Conservation (phyloP, 2,888 invertebrate genomes). For the Platycheirus albimanus region DNA sequence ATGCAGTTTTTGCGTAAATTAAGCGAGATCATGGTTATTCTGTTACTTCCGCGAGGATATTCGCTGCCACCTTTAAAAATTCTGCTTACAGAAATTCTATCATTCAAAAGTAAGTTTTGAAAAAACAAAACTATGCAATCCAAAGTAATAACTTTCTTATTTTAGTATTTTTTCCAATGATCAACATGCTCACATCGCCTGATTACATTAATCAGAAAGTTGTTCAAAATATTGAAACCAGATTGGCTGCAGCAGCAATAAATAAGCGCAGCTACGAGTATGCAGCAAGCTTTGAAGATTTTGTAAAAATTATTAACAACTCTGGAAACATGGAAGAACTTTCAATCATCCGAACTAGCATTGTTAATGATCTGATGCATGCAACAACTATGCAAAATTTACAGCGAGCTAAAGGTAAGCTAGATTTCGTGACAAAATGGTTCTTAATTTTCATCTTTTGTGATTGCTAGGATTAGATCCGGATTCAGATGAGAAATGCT, state of each 20-base stretch:
- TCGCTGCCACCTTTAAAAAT: conserved; percentile 90
- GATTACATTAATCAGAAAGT: conserved; percentile 96
- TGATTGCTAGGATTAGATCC: conserved; percentile 79
- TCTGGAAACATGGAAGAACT: conserved; percentile 92
- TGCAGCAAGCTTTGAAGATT: conserved; percentile 95
- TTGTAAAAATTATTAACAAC: conserved; percentile 91
- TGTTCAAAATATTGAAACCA: conserved; percentile 91
- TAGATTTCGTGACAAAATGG: neutral
- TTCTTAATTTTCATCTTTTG: too few relatives aligned
- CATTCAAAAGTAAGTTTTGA: conserved; percentile 89
- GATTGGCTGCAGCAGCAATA: conserved; percentile 90
- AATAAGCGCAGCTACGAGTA: conserved; percentile 93
- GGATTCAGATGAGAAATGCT: conserved; percentile 82
- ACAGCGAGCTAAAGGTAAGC: conserved; percentile 90
- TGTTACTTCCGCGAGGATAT: conserved; percentile 91
- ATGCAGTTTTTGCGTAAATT: conserved; percentile 91
- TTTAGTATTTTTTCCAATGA: conserved; percentile 88
- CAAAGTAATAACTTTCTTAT: too few relatives aligned
- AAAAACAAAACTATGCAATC: too few relatives aligned
- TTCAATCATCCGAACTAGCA: conserved; percentile 92
- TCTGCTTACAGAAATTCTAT: conserved; percentile 91
- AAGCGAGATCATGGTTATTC: conserved; percentile 91
- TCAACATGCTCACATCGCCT: conserved; percentile 93
- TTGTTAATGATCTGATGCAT: conserved; percentile 96
- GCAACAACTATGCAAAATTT: conserved; percentile 95